Evolutionary conservation across 2,113 vertebrate genomes (phyloP).

Genomic region (Morone saxatilis): DNA sequence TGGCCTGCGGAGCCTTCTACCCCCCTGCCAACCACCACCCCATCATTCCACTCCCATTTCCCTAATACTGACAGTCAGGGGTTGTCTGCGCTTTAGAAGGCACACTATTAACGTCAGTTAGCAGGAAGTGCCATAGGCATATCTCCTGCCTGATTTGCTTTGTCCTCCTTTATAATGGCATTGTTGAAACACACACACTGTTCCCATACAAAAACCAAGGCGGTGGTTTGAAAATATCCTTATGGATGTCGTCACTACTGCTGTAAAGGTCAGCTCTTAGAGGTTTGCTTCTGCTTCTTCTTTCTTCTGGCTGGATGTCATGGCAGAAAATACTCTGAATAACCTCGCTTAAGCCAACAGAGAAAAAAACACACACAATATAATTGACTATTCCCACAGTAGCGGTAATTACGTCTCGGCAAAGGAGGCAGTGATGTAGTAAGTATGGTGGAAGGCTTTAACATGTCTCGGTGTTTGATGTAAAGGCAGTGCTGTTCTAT

Average conservation of each 20-base stretch:
- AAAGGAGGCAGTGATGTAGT: slow-evolving; percentile 42
- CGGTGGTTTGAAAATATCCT: slow-evolving; percentile 7
- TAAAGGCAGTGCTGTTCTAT: slow-evolving; percentile 46
- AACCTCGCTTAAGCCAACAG: neutral
- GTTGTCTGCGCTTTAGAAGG: slow-evolving; percentile 4
- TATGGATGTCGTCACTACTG: neutral
- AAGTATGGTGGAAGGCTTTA: slow-evolving; percentile 25
- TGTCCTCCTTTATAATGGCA: slow-evolving; percentile 26
- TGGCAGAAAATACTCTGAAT: slow-evolving; percentile 4
- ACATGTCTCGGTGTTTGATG: slow-evolving; percentile 29
- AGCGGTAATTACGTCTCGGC: neutral
- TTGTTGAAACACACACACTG: slow-evolving; percentile 18
- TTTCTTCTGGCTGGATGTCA: slow-evolving; percentile 21
- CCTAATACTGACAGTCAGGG: slow-evolving; percentile 57
- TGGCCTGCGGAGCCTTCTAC: slow-evolving; percentile 35
- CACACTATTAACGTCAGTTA: slow-evolving; percentile 47
- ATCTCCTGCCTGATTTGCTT: slow-evolving; percentile 31
- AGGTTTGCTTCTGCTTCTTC: slow-evolving; percentile 8
- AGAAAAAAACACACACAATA: neutral
- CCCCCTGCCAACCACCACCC: slow-evolving; percentile 26
- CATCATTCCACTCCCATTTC: slow-evolving; percentile 47
- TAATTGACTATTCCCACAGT: slow-evolving; percentile 48
- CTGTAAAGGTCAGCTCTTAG: slow-evolving; percentile 37
- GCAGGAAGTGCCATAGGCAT: slow-evolving; percentile 33
- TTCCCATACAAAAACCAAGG: neutral